Percentiles rank a stretch among this genome's conserved stretches.
Evolutionary conservation across 1,140 invertebrate species (phyloP).

Genomic region (Oscheius sp.): DNA sequence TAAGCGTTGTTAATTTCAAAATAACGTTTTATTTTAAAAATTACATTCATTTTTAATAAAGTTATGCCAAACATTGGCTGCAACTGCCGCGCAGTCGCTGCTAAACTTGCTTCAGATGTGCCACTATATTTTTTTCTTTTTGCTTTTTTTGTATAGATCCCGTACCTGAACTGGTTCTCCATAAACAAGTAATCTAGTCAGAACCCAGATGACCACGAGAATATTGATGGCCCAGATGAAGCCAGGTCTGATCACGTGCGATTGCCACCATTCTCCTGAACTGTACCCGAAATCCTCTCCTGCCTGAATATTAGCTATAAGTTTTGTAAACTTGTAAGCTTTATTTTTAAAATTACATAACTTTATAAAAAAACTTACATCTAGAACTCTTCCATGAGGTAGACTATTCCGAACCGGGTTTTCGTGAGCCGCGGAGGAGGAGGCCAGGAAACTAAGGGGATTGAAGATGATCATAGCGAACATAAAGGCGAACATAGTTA

Average conservation of each 20-base stretch:
- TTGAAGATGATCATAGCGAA: constrained; percentile 38
- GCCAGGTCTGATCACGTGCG: constrained; percentile 6
- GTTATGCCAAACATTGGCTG: too few relatives aligned
- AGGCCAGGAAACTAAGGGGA: constrained; percentile 25
- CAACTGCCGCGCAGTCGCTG: too few relatives aligned
- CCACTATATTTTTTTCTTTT: too few relatives aligned
- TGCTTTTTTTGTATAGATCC: too few relatives aligned
- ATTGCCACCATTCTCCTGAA: constrained; percentile 22
- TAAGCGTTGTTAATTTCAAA: too few relatives aligned
- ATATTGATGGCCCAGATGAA: constrained; percentile 39
- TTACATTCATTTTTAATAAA: too few relatives aligned
- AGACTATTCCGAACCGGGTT: neutral
- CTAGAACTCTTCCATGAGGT: constrained; percentile 27
- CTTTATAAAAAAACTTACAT: neutral
- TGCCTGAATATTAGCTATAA: too few relatives aligned
- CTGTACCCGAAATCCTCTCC: neutral
- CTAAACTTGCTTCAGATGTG: too few relatives aligned
- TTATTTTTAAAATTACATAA: too few relatives aligned
- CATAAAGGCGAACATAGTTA: constrained; percentile 40
- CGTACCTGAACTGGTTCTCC: constrained; percentile 36
- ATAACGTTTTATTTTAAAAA: too few relatives aligned
- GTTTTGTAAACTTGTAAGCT: too few relatives aligned
- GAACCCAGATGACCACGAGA: constrained; percentile 34
- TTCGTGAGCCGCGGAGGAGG: neutral
- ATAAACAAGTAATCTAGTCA: constrained; percentile 37